Evolutionary conservation across 2,888 invertebrate genomes (phyloP), one percentile per base, ranked within the genome.

Genomic region (Cryptocheilus praepositus): DNA sequence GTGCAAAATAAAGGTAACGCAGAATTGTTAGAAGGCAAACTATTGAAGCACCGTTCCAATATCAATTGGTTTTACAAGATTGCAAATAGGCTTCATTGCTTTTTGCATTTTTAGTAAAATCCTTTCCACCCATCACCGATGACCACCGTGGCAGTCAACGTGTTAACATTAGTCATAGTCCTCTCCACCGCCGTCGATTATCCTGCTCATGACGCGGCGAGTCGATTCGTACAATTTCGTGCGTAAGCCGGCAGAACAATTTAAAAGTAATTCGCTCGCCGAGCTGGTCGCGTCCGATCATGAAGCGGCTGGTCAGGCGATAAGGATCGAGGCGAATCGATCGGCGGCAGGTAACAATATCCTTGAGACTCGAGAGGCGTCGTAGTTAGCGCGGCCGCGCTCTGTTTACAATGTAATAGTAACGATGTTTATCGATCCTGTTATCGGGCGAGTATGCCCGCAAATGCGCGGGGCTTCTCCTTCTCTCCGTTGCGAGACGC

Each of bases 361-460:
- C 81, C 82, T 84, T 83, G 82, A 81, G 80, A 79, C 78, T 80
- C 70, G 76, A 79, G 80, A 79, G 80, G 67, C 76, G 74, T 73
- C 76, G 70, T 71, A 73, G 80, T 83, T 81, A 79, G 79, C 81
- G 76, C 75, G 68, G 69, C 76, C 72, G 76, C 77, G 76, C 76
- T 74, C 80, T 81, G 80, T 81, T 84, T 83, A 75, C 80, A 71
- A 71, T 82, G 77, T 83, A 85, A 83, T 83, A 83, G 83, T 84
- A 85, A 86, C 82, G 82, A 86, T 86, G 86, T 86, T 85, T 85
- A 86, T 85, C 82, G 83, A 86, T 86, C 83, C 81, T 82, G 81
- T 86, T 87, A 87, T 86, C 85, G 82, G 77, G 73, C 16, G 44
- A 73, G 73, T 74, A 73, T 74, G 68, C 63, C 74, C 58, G 73